Conservation (phyloP, 2,888 invertebrate genomes). For the Nephrotoma appendiculata region DNA sequence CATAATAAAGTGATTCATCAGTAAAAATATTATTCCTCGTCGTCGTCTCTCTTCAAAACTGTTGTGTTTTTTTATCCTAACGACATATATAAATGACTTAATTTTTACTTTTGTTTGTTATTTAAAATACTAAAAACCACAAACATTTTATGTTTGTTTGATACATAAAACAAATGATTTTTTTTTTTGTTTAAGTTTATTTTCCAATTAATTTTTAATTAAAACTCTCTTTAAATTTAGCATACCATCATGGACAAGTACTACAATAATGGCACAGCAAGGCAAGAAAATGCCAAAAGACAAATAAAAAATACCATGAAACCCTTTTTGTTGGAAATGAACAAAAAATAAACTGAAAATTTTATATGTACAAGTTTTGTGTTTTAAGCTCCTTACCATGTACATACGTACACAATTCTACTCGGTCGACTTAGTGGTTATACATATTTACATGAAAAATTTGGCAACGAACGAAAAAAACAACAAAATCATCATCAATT, state of each 20-base stretch:
- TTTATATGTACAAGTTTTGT: background rate
- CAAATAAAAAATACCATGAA: background rate
- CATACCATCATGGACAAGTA: background rate
- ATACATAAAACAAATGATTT: background rate
- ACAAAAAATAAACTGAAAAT: background rate
- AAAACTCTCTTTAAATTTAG: background rate
- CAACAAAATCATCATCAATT: background rate
- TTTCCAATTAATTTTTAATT: background rate
- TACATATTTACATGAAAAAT: background rate
- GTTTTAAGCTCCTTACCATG: background rate
- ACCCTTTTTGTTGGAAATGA: background rate
- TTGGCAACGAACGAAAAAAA: background rate
- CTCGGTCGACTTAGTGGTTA: background rate
- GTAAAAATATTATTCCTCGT: background rate
- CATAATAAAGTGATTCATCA: background rate
- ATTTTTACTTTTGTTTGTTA: background rate
- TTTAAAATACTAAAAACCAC: background rate
- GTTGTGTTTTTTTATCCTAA: background rate
- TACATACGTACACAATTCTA: background rate
- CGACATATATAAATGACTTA: background rate
- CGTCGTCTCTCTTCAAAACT: background rate
- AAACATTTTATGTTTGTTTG: background rate
- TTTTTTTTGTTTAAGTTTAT: background rate
- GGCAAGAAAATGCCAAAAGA: background rate
- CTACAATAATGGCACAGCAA: background rate